phyloP scores from a whole-genome alignment of 2,797 vertebrate genomes.

The Cuculus canorus region DNA sequence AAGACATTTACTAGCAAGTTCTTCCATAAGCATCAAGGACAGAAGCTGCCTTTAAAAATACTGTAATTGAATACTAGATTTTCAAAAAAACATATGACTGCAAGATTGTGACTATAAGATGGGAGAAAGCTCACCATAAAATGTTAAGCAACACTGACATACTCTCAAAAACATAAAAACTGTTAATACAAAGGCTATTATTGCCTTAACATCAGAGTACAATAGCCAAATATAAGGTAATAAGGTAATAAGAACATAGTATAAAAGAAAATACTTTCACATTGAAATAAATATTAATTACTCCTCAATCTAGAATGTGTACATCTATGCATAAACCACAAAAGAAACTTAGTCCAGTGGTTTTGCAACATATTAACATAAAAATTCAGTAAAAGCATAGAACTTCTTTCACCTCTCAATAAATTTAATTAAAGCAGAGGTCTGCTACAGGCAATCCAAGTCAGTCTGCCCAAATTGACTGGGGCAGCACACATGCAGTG shows the following conservation, averaged over 20 bases:
- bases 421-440: background rate
- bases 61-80: background rate
- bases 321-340: background rate
- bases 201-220: background rate
- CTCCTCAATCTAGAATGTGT: background rate
- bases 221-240: background rate
- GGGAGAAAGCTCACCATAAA: background rate
- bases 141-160: background rate
- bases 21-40: background rate
- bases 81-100: background rate
- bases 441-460: background rate
- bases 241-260: background rate
- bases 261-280: background rate
- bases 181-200: background rate
- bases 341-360: background rate
- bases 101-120: background rate
- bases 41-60: background rate
- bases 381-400: background rate
- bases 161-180: background rate
- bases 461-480: background rate
- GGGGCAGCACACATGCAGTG: accelerated
- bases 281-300: background rate
- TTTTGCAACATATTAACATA: background rate
- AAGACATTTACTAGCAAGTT: background rate
- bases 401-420: background rate